Conservation (phyloP, 2,888 invertebrate genomes). For the Diarsia dahlii region DNA sequence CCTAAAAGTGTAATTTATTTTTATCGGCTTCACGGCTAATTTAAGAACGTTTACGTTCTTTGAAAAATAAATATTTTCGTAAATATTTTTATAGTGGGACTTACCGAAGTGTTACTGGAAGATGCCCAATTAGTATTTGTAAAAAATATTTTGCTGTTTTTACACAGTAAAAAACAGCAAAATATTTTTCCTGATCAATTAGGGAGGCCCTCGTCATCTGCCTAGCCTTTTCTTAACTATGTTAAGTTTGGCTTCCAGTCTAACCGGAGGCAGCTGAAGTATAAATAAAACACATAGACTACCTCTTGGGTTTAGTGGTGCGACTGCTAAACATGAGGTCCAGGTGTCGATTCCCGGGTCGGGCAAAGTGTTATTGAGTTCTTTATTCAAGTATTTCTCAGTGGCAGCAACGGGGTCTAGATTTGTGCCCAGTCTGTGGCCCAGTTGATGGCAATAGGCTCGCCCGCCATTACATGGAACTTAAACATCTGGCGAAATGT, state of each 20-base stretch:
- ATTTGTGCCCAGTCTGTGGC: no score
- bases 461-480: no score
- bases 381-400: no score
- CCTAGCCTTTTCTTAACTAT: background rate
- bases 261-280: background rate
- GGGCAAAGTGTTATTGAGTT: no score
- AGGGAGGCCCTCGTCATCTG: background rate
- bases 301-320: no score
- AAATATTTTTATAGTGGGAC: conserved; percentile 11
- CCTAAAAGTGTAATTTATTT: conserved; percentile 49
- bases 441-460: no score
- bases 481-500: no score
- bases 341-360: no score
- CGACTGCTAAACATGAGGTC: no score
- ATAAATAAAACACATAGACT: background rate
- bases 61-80: conserved; percentile 8
- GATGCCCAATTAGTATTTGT: background rate
- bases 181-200: no score
- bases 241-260: background rate
- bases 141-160: conserved; percentile 1
- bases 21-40: conserved; percentile 54
- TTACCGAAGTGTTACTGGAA: conserved; percentile 5
- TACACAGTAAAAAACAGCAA: no score
- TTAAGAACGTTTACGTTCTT: conserved; percentile 23
- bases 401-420: no score